Base-by-base conservation (phyloP, 2,888 invertebrate genomes). In the Cataglyphis altisquamis region DNA sequence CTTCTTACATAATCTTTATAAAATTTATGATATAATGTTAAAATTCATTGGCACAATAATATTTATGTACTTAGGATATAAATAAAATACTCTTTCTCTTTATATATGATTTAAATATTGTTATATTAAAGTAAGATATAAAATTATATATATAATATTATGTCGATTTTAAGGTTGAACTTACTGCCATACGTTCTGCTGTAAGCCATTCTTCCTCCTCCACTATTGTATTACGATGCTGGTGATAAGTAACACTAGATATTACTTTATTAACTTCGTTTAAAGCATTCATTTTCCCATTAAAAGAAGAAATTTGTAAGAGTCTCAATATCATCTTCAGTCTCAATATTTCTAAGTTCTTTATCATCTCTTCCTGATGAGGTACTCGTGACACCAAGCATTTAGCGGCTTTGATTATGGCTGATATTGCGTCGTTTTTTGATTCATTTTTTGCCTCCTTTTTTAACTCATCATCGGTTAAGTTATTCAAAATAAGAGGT, bases 201-300 rank as follows among this genome's bases (percentile, higher is more conserved):
- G 99, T 99, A 25, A 99, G 96, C 97, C 98, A 99, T 93, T 98
- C 98, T 90, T 97, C 97, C 93, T 98, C 98, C 90, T 98, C 97
- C 64, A 97, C 96, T 84, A 96, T 95, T 84, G 96, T 96, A 93
- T 97, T 97, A 75, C 97, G 95, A 94, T 97, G 98, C 8, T 98
- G 97, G 95, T 98, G 98, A 94, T 98, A 98, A 82, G 98, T 97
- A 84, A 99, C 98, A 92, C 98, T 97, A 84, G 98, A 97, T 89
- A 98, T 98, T 72, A 99, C 98, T 96, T 99, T 99, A 95, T 99
- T 99, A 83, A 99, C 98, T 96, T 99, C 99, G 95, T 99, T 99
- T 87, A 99, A 96, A 32, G 99, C 99, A 93, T 99, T 99, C 99
- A 99, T 99, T 96, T 99, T 99, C 55, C 99, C 99, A 95, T 99